Evolutionary conservation across 2,888 invertebrate species (phyloP), one percentile per base, ranked within the genome.

Genomic region (Plebejus argus): DNA sequence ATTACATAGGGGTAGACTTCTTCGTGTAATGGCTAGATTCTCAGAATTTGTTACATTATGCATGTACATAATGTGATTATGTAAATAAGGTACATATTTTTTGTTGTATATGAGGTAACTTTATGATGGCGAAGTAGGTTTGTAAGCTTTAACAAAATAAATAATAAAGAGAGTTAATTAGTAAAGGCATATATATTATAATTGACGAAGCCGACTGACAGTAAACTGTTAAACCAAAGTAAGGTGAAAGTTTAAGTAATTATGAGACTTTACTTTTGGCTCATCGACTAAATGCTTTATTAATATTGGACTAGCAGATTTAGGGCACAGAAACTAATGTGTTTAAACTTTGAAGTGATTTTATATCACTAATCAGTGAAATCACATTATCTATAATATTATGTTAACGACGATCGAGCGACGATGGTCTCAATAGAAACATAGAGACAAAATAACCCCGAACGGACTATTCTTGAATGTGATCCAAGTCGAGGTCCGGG

Each of bases 51-150:
- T 66, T 66, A 15, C 66, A 66, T 66, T 66, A 66, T 66, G 66
- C 28, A 66, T 66, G 28, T 28, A 66, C 66, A 66, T 66, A 15
- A 66, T 66, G 28, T 66, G 66, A 66, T 66, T 66, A 66, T 66
- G 66, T 66, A 66, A 66, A 66, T 66, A 15, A 66, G 66, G 6
- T 18, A 66, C 28, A 66, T 18, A 28, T 66, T 33, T 66, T 20
- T 66, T 66, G 12, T 28, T 66, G 15, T 49, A 53, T 66, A 66
- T 18, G 66, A 66, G 28, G 66, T 66, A 66, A 28, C 15, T 28
- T 18, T 33, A 12, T 66, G 8, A 66, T 66, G 66, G 6, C 15
- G 66, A 28, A 66, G 66, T 66, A 20, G 23, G 23, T 33, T 28
- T 66, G 5, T 28, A 3, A 28, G 66, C 66, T 66, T 28, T 6